These are phyloP conservation scores for Delphinus delphis DNA, from an alignment of 2,113 vertebrate genomes.

Conservation along the genomic window DNA sequence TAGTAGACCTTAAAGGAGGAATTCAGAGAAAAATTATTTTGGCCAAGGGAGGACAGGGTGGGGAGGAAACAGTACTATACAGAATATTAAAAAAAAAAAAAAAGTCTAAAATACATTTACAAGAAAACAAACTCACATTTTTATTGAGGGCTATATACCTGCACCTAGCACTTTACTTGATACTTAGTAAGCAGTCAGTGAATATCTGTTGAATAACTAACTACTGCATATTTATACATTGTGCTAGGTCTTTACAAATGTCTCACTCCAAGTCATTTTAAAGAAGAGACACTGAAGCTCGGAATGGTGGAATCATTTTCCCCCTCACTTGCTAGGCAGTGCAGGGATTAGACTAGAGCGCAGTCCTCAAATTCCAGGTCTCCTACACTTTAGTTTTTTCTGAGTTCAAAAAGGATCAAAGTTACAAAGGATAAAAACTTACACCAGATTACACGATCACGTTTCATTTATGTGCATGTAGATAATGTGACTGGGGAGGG, in stretches of 20 bases:
- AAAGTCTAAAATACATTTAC: neutral
- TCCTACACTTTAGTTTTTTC: neutral
- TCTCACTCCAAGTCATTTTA: neutral
- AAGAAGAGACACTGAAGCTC: neutral
- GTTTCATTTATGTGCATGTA: neutral
- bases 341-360: neutral
- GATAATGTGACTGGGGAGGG: neutral
- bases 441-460: neutral
- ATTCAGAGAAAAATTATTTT: conserved; percentile 21
- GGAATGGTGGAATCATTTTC: neutral
- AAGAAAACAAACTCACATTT: neutral
- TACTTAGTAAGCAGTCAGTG: neutral
- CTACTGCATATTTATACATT: neutral
- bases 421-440: neutral
- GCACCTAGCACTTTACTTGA: neutral
- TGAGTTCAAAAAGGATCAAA: neutral
- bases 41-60: neutral
- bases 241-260: neutral
- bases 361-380: neutral
- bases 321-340: neutral
- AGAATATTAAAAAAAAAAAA: neutral
- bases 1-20: neutral
- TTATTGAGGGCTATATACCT: neutral
- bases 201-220: neutral
- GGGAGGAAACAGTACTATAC: neutral